Conservation (phyloP, 2,113 vertebrate genomes). For the Furnarius figulus region DNA sequence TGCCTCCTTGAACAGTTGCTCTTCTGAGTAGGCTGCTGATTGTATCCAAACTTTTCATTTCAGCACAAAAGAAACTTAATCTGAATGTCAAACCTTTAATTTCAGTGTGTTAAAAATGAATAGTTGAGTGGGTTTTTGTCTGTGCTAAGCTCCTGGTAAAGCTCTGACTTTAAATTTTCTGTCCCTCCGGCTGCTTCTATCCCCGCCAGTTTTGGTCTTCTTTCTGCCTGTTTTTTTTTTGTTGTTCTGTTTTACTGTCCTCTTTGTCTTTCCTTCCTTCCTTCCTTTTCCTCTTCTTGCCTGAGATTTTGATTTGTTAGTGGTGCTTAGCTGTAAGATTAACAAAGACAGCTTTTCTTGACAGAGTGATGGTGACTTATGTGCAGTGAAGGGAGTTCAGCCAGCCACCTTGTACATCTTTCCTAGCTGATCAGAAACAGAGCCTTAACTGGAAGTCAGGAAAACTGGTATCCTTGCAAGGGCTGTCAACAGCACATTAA, state of each 20-base stretch:
- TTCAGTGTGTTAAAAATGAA: neutral
- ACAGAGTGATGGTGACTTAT: neutral
- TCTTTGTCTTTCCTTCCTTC: neutral
- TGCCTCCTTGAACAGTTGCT: neutral
- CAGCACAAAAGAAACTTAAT: neutral
- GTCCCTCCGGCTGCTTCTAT: neutral
- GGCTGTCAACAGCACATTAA: conserved; percentile 42
- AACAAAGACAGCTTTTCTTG: neutral
- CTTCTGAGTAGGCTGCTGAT: neutral
- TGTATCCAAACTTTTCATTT: neutral
- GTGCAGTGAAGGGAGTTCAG: neutral
- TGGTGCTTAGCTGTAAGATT: neutral
- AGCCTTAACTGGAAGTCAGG: conserved; percentile 60
- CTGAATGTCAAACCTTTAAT: neutral
- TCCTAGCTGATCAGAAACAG: conserved; percentile 39
- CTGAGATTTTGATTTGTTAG: neutral
- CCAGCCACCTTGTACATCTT: conserved; percentile 2
- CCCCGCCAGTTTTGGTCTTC: neutral
- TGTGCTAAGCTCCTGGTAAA: neutral
- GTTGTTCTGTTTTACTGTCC: neutral
- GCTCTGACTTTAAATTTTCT: neutral
- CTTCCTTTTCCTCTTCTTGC: neutral
- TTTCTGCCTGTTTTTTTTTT: neutral
- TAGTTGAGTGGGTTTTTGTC: neutral
- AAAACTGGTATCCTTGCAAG: neutral